These are phyloP conservation scores for Tetragonula clypearis DNA, from an alignment of 1,140 invertebrate genomes.

Conservation along the genomic window DNA sequence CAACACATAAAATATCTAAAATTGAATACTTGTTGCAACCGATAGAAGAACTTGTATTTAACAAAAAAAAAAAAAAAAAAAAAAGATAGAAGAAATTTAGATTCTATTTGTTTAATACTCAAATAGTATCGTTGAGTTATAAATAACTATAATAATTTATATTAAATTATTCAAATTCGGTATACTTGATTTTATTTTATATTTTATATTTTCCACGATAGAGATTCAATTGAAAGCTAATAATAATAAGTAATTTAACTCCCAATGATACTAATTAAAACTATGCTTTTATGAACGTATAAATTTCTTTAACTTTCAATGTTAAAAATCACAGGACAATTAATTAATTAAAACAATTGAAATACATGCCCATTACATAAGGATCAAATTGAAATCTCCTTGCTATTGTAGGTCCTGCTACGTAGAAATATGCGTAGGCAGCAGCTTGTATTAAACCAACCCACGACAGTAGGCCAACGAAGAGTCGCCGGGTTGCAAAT, in stretches of 20 bases:
- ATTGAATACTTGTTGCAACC: background rate
- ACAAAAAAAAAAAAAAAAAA: background rate
- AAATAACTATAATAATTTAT: no score
- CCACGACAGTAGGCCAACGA: conserved; percentile 81
- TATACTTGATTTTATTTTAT: no score
- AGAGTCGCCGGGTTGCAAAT: conserved; percentile 83
- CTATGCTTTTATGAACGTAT: background rate
- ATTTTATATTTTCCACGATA: no score
- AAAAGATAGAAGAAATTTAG: background rate
- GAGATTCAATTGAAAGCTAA: no score
- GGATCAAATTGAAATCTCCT: conserved; percentile 81
- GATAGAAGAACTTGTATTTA: background rate
- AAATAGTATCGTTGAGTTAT: no score
- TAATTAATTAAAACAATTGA: no score
- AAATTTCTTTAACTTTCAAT: background rate
- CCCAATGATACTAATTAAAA: no score
- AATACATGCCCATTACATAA: conserved; percentile 79
- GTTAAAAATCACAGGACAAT: no score
- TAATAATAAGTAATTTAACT: no score
- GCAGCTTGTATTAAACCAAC: conserved; percentile 83
- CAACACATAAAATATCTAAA: background rate
- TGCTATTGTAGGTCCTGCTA: conserved; percentile 82
- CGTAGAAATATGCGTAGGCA: conserved; percentile 82
- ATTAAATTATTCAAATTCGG: no score
- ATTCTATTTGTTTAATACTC: background rate